These are phyloP conservation scores for Dipodomys ordii DNA, from an alignment of 2,113 vertebrate genomes.

Conservation along the genomic window DNA sequence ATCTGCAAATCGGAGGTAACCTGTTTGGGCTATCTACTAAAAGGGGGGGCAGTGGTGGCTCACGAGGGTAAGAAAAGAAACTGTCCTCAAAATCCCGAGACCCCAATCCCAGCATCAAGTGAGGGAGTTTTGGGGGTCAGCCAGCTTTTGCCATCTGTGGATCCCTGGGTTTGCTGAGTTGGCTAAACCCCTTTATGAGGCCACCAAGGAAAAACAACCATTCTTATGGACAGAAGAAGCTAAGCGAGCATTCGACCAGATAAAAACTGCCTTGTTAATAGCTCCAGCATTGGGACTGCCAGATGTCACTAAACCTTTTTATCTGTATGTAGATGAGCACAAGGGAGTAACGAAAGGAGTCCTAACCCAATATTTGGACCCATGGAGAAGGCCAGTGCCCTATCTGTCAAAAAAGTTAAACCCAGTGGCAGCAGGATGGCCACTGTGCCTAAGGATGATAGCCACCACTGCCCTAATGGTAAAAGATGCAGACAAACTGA, in stretches of 20 bases:
- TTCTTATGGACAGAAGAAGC: not conserved
- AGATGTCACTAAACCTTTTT: not conserved
- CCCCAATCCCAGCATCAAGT: too few species aligned
- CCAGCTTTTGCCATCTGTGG: too few species aligned
- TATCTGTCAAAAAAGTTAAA: not conserved
- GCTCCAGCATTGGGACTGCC: not conserved
- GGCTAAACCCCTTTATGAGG: not conserved
- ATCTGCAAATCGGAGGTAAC: not conserved
- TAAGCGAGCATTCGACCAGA: too few species aligned
- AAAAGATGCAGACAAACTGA: not conserved
- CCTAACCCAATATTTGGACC: not conserved
- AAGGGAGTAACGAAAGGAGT: not conserved
- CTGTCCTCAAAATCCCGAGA: too few species aligned
- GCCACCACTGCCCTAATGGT: not conserved
- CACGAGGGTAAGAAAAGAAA: too few species aligned
- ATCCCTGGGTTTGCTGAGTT: not conserved
- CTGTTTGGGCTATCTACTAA: not conserved
- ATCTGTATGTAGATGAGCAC: fast-evolving
- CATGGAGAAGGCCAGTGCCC: not conserved
- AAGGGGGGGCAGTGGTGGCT: too few species aligned
- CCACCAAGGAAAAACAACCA: too few species aligned
- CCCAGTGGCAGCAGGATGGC: not conserved
- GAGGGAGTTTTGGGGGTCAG: too few species aligned
- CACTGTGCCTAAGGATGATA: not conserved
- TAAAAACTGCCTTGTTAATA: not conserved